A percentile compares a stretch with the other conserved stretches of the same genome.
Evolutionary conservation across 2,797 vertebrate species (phyloP).

Genomic region (Mormyrus hasselquistii): DNA sequence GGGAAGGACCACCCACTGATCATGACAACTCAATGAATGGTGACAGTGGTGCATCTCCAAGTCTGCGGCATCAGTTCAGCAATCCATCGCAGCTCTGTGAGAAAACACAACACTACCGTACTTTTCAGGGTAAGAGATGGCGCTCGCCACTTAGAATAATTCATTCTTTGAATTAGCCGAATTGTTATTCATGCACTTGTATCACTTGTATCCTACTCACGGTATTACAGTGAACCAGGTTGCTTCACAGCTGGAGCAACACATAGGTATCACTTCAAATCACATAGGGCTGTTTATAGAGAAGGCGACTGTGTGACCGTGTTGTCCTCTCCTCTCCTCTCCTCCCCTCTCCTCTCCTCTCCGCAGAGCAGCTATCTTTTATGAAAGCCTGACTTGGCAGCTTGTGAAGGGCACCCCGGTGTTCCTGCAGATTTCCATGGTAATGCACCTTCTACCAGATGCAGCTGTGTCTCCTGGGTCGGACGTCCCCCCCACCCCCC

Average conservation of each 20-base stretch:
- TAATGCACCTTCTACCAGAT: not conserved
- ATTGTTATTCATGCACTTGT: not conserved
- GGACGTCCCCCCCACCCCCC: not conserved
- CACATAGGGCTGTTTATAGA: not conserved
- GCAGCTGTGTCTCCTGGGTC: not conserved
- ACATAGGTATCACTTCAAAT: not conserved
- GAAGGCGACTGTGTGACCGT: not conserved
- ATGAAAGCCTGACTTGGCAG: conserved; percentile 12
- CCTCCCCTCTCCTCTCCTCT: not conserved
- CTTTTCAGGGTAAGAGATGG: not conserved
- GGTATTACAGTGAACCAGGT: not conserved
- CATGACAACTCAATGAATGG: not conserved
- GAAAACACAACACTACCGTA: not conserved
- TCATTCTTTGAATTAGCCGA: not conserved
- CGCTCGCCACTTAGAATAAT: not conserved
- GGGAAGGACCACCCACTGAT: not conserved
- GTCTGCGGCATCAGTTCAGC: not conserved
- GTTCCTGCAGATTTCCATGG: conserved; percentile 11
- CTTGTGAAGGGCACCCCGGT: conserved; percentile 1
- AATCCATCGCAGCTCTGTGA: not conserved
- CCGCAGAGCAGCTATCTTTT: not conserved
- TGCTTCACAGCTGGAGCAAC: not conserved
- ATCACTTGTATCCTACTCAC: not conserved
- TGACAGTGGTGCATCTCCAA: not conserved
- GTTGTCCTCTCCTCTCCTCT: not conserved